Base-by-base conservation (phyloP, 2,888 invertebrate genomes). In the Psylliodes chrysocephalus region DNA sequence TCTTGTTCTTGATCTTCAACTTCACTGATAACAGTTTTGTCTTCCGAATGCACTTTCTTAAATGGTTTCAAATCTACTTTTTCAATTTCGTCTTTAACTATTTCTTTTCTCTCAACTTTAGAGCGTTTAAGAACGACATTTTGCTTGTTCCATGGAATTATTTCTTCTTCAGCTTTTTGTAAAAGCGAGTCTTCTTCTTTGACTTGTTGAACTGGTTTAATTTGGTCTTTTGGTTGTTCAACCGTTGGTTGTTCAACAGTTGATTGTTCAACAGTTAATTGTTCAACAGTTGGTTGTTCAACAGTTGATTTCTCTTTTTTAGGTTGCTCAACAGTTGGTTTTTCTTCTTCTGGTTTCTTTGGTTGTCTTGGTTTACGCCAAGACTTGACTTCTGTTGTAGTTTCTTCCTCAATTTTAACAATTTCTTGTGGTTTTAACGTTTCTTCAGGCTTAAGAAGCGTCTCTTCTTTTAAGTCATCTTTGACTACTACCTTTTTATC, bases 101-200 rank as follows among this genome's bases (percentile, higher is more conserved):
- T 72, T 12, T 66, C 46, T 57, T 60, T 59, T 57, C 63, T 70
- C 18, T 55, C 44, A 60, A 66, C 65, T 72, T 74, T 79, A 1
- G 82, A 72, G 67, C 76, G 81, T 62, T 86, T 87, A 10, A 88
- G 35, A 60, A 77, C 81, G 14, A 87, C 82, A 62, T 85, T 84
- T 81, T 91, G 89, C 75, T 90, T 86, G 8, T 86, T 91, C 88
- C 87, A 87, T n/a, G 87, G 86, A 67, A 75, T 47, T 30, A 52
- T 59, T 60, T 73, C 70, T 63, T 85, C 84, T 25, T 54, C 22
- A 5, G 54, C 19, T 40, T 53, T n/a, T 22, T 53, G 35, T 7
- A 52, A 30, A 10, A 2, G 8, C 4, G 52, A 18, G n/a, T 52
- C 52, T 52, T 52, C 52, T 52, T 52, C 52, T 33, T 17, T 1